phyloP scores from a whole-genome alignment of 2,113 vertebrate species.

The Ceyx melanurus region DNA sequence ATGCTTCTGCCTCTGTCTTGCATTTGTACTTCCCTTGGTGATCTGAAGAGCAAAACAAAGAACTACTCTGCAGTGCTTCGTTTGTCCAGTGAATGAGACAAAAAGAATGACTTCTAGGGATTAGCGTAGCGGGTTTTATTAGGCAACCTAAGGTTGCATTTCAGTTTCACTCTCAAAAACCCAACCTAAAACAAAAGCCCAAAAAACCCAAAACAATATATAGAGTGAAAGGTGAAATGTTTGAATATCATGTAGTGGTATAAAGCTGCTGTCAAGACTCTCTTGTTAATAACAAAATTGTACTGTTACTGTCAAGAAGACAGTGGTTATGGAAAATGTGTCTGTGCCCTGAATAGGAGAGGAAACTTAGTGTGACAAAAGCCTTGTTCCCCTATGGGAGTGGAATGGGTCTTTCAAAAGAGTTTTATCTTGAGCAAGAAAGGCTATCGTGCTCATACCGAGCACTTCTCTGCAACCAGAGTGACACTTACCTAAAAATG shows the following conservation, averaged over 20 bases:
- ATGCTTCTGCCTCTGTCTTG: slow-evolving; percentile 4
- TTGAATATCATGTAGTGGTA: background rate
- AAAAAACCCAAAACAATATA: background rate
- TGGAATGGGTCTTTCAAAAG: background rate
- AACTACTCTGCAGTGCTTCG: background rate
- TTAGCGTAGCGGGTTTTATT: slow-evolving; percentile 8
- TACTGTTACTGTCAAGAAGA: background rate
- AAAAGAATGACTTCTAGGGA: background rate
- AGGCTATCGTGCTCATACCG: background rate
- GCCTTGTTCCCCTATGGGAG: background rate
- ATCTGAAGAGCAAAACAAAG: background rate
- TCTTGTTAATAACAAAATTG: slow-evolving; percentile 6
- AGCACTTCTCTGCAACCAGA: background rate
- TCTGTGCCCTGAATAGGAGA: slow-evolving; percentile 33
- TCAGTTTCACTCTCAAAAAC: background rate
- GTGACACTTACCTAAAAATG: background rate
- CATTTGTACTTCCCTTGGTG: background rate
- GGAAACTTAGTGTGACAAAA: background rate
- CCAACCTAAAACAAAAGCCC: background rate
- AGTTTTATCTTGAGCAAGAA: background rate
- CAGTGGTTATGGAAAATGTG: background rate
- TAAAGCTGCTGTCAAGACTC: slow-evolving; percentile 16
- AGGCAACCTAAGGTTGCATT: background rate
- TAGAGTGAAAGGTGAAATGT: background rate
- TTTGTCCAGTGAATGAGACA: background rate